Evolutionary conservation across 2,797 vertebrate species (phyloP), one percentile per base, ranked within the genome.

Genomic region (Ispidina lecontei): DNA sequence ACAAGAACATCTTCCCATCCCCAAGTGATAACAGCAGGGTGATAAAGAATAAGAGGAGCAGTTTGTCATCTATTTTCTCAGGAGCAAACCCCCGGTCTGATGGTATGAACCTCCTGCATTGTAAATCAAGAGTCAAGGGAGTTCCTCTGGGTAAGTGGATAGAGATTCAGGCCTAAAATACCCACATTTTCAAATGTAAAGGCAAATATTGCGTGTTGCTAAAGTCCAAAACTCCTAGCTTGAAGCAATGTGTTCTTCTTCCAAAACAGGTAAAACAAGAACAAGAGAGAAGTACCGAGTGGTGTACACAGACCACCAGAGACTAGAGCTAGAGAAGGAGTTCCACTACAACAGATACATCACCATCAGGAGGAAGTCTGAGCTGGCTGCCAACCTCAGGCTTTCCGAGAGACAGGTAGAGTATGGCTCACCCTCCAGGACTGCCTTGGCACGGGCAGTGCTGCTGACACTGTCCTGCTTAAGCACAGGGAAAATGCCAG

Each of bases 311-410:
- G 99, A 99, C 95, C 99, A 99, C n/a, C 99, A 99, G 97, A 98
- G 99, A 93, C 97, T 99, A 97, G 99, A 99, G 97, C 98, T 99
- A 97, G 99, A 99, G 97, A 99, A 99, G 93, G 99, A 99, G 97
- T 99, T 99, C 97, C 99, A 99, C 95, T 99, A 98, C 97, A 99
- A 99, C 97, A 98, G 98, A 98, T 99, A 99, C 95, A 99, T 99
- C 97, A 99, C 99, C 65, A 99, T 99, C 97, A 98, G 98, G 97
- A 98, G 99, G 97, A 99, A 99, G 96, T 98, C 98, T 71, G 99
- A 99, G 83, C 98, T 99, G 94, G 99, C 99, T 87, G 98, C 98
- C 95, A 98, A 98, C 95, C 98, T 99, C 77, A 98, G 99, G 28
- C 98, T 99, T 96, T 99, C 99, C 49, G 99, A 99, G 96, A 98